Conservation (phyloP, 2,888 invertebrate genomes). For the Steromphala cineraria region DNA sequence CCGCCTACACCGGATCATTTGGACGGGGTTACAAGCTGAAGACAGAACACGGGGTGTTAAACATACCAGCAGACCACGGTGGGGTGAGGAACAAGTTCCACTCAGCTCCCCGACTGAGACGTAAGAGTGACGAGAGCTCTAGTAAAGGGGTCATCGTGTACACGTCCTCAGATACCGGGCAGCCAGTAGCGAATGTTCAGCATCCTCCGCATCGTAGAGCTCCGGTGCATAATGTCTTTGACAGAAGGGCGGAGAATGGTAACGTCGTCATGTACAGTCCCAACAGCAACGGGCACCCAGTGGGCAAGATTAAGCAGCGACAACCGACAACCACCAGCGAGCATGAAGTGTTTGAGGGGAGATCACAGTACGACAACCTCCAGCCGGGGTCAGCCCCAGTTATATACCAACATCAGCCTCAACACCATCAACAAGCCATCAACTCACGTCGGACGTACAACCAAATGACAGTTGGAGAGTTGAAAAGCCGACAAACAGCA, state of each 20-base stretch:
- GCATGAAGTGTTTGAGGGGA: too few species aligned
- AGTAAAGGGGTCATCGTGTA: neutral
- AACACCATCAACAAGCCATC: too few species aligned
- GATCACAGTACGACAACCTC: too few species aligned
- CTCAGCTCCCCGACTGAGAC: neutral
- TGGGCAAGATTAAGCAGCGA: too few species aligned
- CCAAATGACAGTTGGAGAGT: too few species aligned
- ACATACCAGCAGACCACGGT: neutral
- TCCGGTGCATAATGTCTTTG: neutral
- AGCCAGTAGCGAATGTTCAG: neutral
- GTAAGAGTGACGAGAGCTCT: neutral
- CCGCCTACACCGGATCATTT: neutral
- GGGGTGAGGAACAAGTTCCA: neutral
- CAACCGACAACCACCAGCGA: too few species aligned
- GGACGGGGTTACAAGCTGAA: neutral
- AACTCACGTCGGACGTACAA: too few species aligned
- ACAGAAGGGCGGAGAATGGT: neutral
- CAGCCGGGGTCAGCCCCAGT: too few species aligned
- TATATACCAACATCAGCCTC: too few species aligned
- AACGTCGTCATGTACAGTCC: neutral
- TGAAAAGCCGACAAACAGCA: too few species aligned
- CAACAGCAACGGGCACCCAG: neutral
- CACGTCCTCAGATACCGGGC: neutral
- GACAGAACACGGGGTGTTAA: neutral
- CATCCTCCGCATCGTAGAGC: neutral